Conservation (phyloP, 2,888 invertebrate genomes). For the Drosophila recens region DNA sequence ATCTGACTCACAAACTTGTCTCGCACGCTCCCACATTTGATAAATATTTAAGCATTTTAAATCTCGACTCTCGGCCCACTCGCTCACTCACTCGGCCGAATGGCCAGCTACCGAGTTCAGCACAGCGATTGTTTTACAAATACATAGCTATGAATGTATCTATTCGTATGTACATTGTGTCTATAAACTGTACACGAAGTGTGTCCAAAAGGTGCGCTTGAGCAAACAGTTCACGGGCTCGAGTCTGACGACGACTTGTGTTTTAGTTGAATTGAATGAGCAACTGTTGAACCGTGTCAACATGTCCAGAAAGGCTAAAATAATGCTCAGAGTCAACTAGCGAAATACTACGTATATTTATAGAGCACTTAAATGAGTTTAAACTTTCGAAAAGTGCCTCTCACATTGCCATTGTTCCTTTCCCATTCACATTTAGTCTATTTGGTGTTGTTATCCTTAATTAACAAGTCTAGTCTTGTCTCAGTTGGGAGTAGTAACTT, state of each 20-base stretch:
- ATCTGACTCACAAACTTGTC: constrained; percentile 75
- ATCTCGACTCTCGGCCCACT: constrained; percentile 59
- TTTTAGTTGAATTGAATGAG: constrained; percentile 25
- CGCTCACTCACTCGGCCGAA: constrained; percentile 25
- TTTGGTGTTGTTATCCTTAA: constrained; percentile 1
- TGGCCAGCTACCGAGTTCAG: constrained; percentile 71
- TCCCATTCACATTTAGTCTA: not conserved
- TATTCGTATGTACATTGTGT: constrained; percentile 39
- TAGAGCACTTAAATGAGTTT: constrained; percentile 20
- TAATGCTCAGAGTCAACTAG: constrained; percentile 8
- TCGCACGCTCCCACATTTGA: constrained; percentile 78
- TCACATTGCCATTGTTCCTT: not conserved
- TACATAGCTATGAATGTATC: constrained; percentile 42
- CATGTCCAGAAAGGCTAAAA: constrained; percentile 32
- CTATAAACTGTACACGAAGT: constrained; percentile 21
- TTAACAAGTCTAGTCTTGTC: not conserved
- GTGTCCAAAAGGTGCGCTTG: constrained; percentile 61
- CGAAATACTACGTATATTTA: constrained; percentile 30
- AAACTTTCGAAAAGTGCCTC: constrained; percentile 8
- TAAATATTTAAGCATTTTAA: constrained; percentile 74
- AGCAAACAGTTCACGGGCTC: constrained; percentile 53
- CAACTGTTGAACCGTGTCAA: constrained; percentile 33
- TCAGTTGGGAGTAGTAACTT: not conserved
- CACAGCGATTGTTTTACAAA: constrained; percentile 50
- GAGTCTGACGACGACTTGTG: constrained; percentile 26